These are phyloP conservation scores for Mechanitis mazaeus DNA, from an alignment of 2,888 invertebrate species.

Conservation along the genomic window DNA sequence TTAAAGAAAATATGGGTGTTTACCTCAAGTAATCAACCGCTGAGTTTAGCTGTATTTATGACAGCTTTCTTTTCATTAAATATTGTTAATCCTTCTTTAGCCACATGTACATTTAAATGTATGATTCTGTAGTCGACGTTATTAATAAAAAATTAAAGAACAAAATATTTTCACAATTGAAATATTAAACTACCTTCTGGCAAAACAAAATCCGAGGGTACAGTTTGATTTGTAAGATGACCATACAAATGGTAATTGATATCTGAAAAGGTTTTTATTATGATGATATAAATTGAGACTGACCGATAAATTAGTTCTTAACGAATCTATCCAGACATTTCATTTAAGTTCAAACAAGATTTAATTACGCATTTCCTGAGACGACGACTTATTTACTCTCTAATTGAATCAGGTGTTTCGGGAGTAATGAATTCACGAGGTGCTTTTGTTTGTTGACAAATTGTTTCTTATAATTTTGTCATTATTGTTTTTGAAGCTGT, in stretches of 20 bases:
- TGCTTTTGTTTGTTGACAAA: conserved; percentile 25
- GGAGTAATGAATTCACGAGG: conserved; percentile 32
- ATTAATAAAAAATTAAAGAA: too few relatives aligned
- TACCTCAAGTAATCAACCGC: too few relatives aligned
- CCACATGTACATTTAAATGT: too few relatives aligned
- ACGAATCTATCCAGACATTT: conserved; percentile 21
- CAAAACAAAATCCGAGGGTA: background rate
- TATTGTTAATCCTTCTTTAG: too few relatives aligned
- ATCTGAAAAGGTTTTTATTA: background rate
- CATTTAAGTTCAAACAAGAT: conserved; percentile 32
- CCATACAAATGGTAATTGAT: background rate
- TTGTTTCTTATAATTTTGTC: conserved; percentile 25
- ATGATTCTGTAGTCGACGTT: too few relatives aligned
- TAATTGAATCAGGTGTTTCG: conserved; percentile 40
- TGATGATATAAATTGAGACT: conserved; percentile 1
- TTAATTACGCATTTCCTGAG: conserved; percentile 32
- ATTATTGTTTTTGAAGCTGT: conserved; percentile 25
- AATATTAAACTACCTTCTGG: too few relatives aligned
- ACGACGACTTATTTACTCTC: conserved; percentile 31
- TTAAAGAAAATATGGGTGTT: too few relatives aligned
- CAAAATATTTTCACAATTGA: too few relatives aligned
- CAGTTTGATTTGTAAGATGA: conserved; percentile 2
- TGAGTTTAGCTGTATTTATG: too few relatives aligned
- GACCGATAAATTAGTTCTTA: conserved; percentile 23
- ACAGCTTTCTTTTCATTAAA: too few relatives aligned